Percentiles rank a stretch among this genome's conserved stretches.
These are phyloP conservation scores for Chlorodrepanis virens DNA, from an alignment of 2,113 vertebrate genomes.

Conservation along the genomic window DNA sequence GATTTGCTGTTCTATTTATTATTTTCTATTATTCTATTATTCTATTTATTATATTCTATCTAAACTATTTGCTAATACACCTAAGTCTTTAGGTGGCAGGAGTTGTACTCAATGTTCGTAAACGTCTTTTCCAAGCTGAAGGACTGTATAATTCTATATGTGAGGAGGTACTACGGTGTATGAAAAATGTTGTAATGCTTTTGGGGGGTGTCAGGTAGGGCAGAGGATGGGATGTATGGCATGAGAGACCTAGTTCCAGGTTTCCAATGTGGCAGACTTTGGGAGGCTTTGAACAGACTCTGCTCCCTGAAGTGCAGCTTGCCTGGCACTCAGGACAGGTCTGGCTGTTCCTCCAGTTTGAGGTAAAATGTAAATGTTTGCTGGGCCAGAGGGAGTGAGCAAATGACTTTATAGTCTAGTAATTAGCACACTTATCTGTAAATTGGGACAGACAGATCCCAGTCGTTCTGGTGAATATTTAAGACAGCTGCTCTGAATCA, in stretches of 20 bases:
- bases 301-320: rapidly evolving
- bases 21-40: neutral
- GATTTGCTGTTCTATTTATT: neutral
- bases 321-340: neutral
- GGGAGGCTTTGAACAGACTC: neutral
- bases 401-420: slow-evolving; percentile 50
- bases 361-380: slow-evolving; percentile 50
- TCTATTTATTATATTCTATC: neutral
- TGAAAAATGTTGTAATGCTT: neutral
- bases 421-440: slow-evolving; percentile 23
- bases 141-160: neutral
- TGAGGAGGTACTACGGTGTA: neutral
- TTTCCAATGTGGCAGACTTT: neutral
- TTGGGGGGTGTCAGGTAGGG: neutral
- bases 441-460: slow-evolving; percentile 33
- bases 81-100: neutral
- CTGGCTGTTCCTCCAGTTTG: neutral
- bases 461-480: slow-evolving; percentile 28
- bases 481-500: slow-evolving; percentile 15
- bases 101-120: neutral
- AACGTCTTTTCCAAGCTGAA: neutral
- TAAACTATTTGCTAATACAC: neutral
- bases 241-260: neutral
- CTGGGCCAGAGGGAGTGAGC: slow-evolving; percentile 42
- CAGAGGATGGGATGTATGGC: neutral